Conservation (phyloP, 2,888 invertebrate genomes). For the Romanomermis culicivorax region DNA sequence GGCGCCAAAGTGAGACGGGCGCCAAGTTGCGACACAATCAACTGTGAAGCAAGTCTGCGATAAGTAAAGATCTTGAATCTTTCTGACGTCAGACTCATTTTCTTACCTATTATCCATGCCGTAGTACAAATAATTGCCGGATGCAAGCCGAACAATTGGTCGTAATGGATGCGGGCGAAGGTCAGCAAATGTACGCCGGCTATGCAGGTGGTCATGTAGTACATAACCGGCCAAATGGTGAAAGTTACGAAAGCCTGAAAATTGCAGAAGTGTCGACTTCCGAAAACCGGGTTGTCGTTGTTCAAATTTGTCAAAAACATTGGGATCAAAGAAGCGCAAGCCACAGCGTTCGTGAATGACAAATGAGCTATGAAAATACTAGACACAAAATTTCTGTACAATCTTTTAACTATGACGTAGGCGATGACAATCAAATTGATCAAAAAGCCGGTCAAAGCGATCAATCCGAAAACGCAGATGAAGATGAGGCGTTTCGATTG, state of each 20-base stretch:
- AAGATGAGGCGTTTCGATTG: neutral
- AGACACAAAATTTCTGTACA: slow-evolving; percentile 26
- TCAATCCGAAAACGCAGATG: slow-evolving; percentile 2
- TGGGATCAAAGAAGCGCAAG: slow-evolving; percentile 19
- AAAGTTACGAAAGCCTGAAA: slow-evolving; percentile 24
- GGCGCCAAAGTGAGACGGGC: too few relatives aligned
- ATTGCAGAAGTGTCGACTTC: neutral
- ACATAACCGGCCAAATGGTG: slow-evolving; percentile 24
- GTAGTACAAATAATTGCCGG: slow-evolving; percentile 21
- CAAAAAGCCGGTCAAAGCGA: slow-evolving; percentile 16
- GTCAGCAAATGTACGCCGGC: slow-evolving; percentile 28
- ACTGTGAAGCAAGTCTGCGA: too few relatives aligned
- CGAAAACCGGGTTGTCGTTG: neutral
- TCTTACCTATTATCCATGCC: slow-evolving; percentile 23
- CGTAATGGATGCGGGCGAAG: slow-evolving; percentile 28
- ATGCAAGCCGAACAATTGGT: slow-evolving; percentile 25
- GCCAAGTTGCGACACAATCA: too few relatives aligned
- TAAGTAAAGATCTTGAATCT: too few relatives aligned
- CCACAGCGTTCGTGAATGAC: slow-evolving; percentile 23
- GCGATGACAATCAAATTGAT: slow-evolving; percentile 20
- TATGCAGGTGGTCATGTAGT: slow-evolving; percentile 26
- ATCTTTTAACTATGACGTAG: slow-evolving; percentile 21
- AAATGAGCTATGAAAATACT: slow-evolving; percentile 27
- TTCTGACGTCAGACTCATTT: slow-evolving; percentile 25
- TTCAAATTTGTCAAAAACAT: slow-evolving; percentile 20